A percentile compares a stretch with the other conserved stretches of the same genome.
These are phyloP conservation scores for Drosophila kambysellisi DNA, from an alignment of 2,888 invertebrate species.

Conservation along the genomic window DNA sequence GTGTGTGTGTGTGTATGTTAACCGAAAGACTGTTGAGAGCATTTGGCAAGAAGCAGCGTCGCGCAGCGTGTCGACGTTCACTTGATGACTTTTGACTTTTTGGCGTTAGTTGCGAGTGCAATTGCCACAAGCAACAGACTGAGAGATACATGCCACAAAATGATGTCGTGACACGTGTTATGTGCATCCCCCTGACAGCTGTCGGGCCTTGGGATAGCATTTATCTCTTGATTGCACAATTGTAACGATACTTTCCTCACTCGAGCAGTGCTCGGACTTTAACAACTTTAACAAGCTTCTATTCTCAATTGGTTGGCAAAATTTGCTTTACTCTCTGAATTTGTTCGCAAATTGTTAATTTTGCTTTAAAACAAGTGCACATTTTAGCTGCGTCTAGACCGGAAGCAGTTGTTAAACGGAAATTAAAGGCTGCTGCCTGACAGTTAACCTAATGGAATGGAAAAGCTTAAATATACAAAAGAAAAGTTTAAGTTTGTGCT, in stretches of 20 bases:
- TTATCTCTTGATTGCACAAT: conserved; percentile 51
- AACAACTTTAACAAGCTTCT: not conserved
- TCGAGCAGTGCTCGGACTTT: conserved; percentile 10
- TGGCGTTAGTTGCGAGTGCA: conserved; percentile 45
- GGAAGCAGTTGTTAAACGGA: conserved; percentile 44
- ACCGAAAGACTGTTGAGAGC: conserved; percentile 27
- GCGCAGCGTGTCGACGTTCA: conserved; percentile 28
- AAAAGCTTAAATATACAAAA: not conserved
- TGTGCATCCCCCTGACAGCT: conserved; percentile 21
- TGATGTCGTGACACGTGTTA: conserved; percentile 42
- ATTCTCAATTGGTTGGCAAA: not conserved
- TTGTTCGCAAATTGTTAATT: conserved; percentile 9
- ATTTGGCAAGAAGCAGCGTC: conserved; percentile 35
- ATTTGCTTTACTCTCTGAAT: conserved; percentile 13
- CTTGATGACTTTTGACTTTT: conserved; percentile 59
- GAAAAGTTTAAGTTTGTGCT: not conserved
- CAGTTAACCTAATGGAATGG: not conserved
- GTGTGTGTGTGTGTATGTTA: conserved; percentile 11
- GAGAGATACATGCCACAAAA: conserved; percentile 1
- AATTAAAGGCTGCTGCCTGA: conserved; percentile 37
- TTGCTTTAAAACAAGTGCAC: conserved; percentile 27
- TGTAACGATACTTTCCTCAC: conserved; percentile 37
- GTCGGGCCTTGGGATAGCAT: conserved; percentile 29
- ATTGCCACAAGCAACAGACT: conserved; percentile 46
- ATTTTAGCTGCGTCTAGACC: conserved; percentile 47